phyloP scores from a whole-genome alignment of 1,140 invertebrate species.

The Oryzaephilus surinamensis region DNA sequence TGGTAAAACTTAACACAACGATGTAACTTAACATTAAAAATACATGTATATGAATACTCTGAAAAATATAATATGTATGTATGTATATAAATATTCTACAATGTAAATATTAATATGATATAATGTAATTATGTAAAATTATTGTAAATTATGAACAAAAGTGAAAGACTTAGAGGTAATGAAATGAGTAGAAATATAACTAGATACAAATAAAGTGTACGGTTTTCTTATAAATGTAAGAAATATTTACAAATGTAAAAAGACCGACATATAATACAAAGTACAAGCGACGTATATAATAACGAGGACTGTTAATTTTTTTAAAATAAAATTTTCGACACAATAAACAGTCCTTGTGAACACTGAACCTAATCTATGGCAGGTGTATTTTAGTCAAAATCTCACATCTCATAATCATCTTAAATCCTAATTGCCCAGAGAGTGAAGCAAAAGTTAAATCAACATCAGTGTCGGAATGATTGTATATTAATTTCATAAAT shows the following conservation, averaged over 20 bases:
- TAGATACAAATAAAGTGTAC: slow-evolving; percentile 8
- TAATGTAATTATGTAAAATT: slow-evolving; percentile 9
- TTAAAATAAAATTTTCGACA: too few species aligned
- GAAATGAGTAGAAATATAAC: slow-evolving; percentile 18
- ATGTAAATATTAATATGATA: neutral
- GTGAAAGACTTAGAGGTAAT: slow-evolving; percentile 26
- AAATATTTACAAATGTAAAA: slow-evolving; percentile 9
- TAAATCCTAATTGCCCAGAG: too few species aligned
- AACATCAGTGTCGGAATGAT: too few species aligned
- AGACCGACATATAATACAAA: slow-evolving; percentile 11
- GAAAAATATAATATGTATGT: slow-evolving; percentile 29
- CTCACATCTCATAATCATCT: too few species aligned
- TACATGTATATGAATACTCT: slow-evolving; percentile 31
- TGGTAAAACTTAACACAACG: slow-evolving; percentile 9
- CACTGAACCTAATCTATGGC: too few species aligned
- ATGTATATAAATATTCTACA: slow-evolving; percentile 11
- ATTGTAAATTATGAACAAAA: slow-evolving; percentile 16
- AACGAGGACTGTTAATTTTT: too few species aligned
- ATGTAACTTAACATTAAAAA: slow-evolving; percentile 13
- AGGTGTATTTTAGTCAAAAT: too few species aligned
- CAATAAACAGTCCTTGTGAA: too few species aligned
- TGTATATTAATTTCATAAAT: too few species aligned
- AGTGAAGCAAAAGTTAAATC: too few species aligned
- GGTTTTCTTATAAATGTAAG: too few species aligned
- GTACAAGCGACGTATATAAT: slow-evolving; percentile 5